Percentiles rank a stretch among this genome's conserved stretches.
Conservation (phyloP, 2,113 vertebrate genomes). For the Rhombomys opimus region DNA sequence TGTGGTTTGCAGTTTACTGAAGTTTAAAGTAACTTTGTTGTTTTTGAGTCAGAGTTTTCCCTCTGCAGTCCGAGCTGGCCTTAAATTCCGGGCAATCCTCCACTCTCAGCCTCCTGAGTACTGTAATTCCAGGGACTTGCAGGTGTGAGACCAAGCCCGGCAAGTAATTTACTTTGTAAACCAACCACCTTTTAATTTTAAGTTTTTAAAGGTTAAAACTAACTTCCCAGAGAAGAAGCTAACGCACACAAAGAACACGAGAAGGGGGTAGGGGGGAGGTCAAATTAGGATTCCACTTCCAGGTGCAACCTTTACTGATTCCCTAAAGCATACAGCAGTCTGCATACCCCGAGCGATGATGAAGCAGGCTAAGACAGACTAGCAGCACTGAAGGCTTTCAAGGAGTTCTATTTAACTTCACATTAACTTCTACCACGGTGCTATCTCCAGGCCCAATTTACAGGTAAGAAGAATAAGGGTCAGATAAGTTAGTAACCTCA, state of each 20-base stretch:
- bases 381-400: background rate
- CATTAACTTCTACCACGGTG: background rate
- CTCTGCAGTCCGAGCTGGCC: background rate
- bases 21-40: background rate
- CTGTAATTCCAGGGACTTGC: background rate
- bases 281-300: constrained; percentile 28
- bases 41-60: background rate
- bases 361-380: background rate
- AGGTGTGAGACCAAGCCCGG: background rate
- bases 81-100: too few relatives aligned
- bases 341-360: background rate
- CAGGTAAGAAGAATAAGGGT: constrained; percentile 12
- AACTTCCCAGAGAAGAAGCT: constrained; percentile 14
- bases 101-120: background rate
- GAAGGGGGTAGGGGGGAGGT: background rate
- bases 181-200: constrained; percentile 41
- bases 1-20: constrained; percentile 8
- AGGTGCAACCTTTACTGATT: background rate
- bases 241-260: background rate
- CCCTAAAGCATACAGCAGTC: constrained; percentile 12
- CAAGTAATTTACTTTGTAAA: constrained; percentile 24
- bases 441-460: background rate
- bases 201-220: constrained; percentile 49
- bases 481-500: background rate
- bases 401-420: background rate